Evolutionary conservation across 2,113 vertebrate genomes (phyloP).

Genomic region (Sander vitreus): DNA sequence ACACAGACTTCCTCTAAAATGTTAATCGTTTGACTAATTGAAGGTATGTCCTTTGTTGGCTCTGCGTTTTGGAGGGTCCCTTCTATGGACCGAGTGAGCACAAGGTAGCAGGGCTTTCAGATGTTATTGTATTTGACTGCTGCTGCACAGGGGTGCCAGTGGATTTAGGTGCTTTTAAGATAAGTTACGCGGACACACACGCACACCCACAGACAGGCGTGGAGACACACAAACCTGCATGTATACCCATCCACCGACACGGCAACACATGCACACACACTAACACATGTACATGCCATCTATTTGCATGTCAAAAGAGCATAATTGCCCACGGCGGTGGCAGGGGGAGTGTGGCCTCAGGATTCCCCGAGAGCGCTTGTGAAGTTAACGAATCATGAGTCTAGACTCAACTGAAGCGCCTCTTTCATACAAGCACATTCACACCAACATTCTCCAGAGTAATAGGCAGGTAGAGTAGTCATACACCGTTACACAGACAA

Average conservation of each 20-base stretch:
- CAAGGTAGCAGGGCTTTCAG: conserved; percentile 77
- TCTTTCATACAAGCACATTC: conserved; percentile 69
- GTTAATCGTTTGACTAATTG: conserved; percentile 83
- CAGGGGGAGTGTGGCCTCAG: conserved; percentile 78
- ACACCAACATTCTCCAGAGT: conserved; percentile 71
- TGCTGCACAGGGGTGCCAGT: conserved; percentile 66
- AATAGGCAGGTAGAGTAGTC: conserved; percentile 61
- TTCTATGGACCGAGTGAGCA: conserved; percentile 73
- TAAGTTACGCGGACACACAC: conserved; percentile 72
- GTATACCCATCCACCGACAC: conserved; percentile 32
- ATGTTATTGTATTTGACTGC: conserved; percentile 82
- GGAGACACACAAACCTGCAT: conserved; percentile 44
- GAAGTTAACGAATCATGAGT: conserved; percentile 80
- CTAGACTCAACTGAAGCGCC: conserved; percentile 62
- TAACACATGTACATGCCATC: conserved; percentile 46
- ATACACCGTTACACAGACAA: conserved; percentile 29
- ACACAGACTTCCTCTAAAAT: conserved; percentile 83
- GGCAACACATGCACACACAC: conserved; percentile 33
- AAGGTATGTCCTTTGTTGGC: conserved; percentile 83
- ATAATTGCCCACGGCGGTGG: conserved; percentile 79
- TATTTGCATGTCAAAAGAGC: conserved; percentile 80
- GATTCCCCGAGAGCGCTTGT: conserved; percentile 80
- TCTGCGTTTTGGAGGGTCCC: conserved; percentile 74
- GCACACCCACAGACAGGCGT: conserved; percentile 50
- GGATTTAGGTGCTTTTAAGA: conserved; percentile 81